Conservation (phyloP, 2,888 invertebrate species). For the Habroteleia sp. region DNA sequence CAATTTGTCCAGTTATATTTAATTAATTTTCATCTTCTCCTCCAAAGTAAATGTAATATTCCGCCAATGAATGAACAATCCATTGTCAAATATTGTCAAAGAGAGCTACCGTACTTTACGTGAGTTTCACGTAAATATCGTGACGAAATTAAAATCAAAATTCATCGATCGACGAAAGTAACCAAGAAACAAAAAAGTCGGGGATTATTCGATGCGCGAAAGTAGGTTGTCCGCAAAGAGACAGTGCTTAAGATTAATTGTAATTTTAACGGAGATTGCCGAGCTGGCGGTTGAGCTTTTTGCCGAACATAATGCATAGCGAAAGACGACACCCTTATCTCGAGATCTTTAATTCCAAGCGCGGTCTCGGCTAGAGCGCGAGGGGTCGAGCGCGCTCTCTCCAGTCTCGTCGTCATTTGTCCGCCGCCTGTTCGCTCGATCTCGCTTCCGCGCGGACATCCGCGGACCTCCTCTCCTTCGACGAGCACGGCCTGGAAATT, state of each 20-base stretch:
- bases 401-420: slow-evolving; percentile 79
- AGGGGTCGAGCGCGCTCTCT: slow-evolving; percentile 68
- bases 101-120: no score
- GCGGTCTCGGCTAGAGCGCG: slow-evolving; percentile 41
- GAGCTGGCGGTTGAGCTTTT: slow-evolving; percentile 71
- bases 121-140: no score
- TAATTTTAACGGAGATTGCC: slow-evolving; percentile 68
- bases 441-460: slow-evolving; percentile 54
- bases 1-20: no score
- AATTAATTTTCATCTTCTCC: no score
- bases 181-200: neutral
- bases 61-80: no score
- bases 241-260: slow-evolving; percentile 73
- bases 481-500: slow-evolving; percentile 76
- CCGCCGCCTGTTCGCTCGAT: slow-evolving; percentile 70
- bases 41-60: no score
- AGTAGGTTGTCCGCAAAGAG: slow-evolving; percentile 61
- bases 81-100: no score
- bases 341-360: slow-evolving; percentile 80
- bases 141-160: no score
- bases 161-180: no score
- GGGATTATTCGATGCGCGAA: slow-evolving; percentile 37
- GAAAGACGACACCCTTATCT: slow-evolving; percentile 79
- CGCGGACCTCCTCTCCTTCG: slow-evolving; percentile 61
- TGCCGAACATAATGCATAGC: slow-evolving; percentile 77